Evolutionary conservation across 2,888 invertebrate species (phyloP).

Genomic region (Griposia aprilina): DNA sequence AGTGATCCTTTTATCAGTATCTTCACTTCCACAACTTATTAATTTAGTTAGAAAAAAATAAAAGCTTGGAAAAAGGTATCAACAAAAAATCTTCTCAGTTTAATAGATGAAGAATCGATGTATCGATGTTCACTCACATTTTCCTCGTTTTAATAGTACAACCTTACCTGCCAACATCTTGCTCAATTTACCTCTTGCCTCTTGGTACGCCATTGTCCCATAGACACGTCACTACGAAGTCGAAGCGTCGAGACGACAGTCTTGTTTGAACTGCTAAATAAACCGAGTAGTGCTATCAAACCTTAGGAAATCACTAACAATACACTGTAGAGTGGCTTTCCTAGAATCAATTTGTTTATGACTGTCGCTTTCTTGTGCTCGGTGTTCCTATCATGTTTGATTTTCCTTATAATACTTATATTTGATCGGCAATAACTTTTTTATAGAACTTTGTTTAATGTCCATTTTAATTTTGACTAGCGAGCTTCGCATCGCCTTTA

Average conservation of each 20-base stretch:
- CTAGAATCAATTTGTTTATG: constrained; percentile 63
- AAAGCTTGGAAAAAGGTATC: too few relatives aligned
- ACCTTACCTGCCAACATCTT: neutral
- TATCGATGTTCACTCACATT: neutral
- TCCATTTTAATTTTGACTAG: neutral
- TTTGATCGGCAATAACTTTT: neutral
- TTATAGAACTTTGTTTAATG: neutral
- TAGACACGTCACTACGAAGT: constrained; percentile 18
- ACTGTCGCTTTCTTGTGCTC: neutral
- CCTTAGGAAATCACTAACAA: constrained; percentile 75
- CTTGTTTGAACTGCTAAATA: constrained; percentile 77
- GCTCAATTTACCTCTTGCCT: constrained; percentile 10
- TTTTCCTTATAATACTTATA: neutral
- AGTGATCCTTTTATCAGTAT: neutral
- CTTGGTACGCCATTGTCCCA: constrained; percentile 8
- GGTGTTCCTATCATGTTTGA: neutral
- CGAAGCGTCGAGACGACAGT: constrained; percentile 30
- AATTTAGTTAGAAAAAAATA: neutral
- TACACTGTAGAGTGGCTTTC: constrained; percentile 65
- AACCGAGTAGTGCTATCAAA: constrained; percentile 76
- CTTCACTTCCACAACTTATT: neutral
- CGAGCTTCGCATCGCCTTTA: too few relatives aligned
- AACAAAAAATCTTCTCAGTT: neutral
- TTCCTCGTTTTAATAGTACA: neutral
- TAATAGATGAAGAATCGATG: neutral